Conservation (phyloP, 30 jellyfish, hydroid and myxozoan species). For the Phacellophora camtschatica region DNA sequence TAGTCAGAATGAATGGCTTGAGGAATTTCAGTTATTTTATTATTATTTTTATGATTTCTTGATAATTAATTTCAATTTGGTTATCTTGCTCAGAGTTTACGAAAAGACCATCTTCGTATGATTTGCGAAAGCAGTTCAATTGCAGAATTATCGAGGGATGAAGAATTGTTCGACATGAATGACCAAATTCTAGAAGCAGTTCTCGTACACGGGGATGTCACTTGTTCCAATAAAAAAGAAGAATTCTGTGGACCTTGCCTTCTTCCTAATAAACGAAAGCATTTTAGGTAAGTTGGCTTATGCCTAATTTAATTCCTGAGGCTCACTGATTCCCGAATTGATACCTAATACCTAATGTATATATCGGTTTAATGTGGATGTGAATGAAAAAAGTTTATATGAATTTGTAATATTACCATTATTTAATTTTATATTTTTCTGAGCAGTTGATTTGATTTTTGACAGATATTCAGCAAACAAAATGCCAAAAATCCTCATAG, state of each 20-base stretch:
- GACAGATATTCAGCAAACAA: background rate
- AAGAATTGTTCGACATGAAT: slow-evolving; percentile 17
- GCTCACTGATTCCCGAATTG: no score
- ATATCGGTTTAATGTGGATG: no score
- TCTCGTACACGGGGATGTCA: slow-evolving; percentile 62
- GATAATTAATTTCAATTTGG: no score
- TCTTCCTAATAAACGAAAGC: slow-evolving; percentile 64
- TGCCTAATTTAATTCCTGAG: no score
- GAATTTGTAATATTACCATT: no score
- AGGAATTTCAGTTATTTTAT: no score
- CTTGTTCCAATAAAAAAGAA: slow-evolving; percentile 59
- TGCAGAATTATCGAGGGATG: slow-evolving; percentile 26
- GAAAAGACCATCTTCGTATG: slow-evolving; percentile 79
- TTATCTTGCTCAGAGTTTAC: slow-evolving; percentile 55
- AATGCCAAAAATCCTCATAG: slow-evolving; percentile 32
- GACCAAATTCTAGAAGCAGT: slow-evolving; percentile 75
- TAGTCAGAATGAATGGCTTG: no score
- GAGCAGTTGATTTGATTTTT: background rate
- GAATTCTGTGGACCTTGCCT: slow-evolving; percentile 69
- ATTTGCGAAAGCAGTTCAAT: slow-evolving; percentile 86
- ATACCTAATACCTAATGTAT: no score
- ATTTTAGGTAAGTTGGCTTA: slow-evolving; percentile 58
- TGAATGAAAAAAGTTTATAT: no score
- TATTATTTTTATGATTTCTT: no score
- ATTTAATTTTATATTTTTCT: no score